These are phyloP conservation scores for Phoenicopterus ruber DNA, from an alignment of 2,113 vertebrate species.

Conservation along the genomic window DNA sequence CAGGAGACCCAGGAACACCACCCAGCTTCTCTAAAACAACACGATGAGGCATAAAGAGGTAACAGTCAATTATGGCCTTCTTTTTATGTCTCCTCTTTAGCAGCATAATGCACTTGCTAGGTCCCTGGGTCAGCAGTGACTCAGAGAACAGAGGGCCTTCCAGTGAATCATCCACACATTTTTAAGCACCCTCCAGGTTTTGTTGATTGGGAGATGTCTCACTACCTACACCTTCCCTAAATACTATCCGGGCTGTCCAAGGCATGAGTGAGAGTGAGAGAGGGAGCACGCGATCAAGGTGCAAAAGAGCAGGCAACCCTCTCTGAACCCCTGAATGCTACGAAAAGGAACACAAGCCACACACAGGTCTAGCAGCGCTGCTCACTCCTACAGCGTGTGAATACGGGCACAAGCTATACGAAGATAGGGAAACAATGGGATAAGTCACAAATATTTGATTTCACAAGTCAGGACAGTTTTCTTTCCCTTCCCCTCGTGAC, in stretches of 20 bases:
- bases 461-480: conserved; percentile 31
- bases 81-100: conserved; percentile 8
- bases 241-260: not conserved
- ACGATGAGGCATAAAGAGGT: not conserved
- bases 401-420: not conserved
- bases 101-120: not conserved
- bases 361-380: not conserved
- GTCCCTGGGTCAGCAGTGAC: conserved; percentile 33
- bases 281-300: not conserved
- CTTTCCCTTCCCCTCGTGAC: conserved; percentile 41
- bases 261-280: not conserved
- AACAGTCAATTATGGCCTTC: not conserved
- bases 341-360: not conserved
- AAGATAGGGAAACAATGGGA: not conserved
- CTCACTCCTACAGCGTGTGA: not conserved
- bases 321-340: not conserved
- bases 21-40: conserved; percentile 4
- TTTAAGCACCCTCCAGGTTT: conserved; percentile 23
- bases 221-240: conserved; percentile 47
- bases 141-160: conserved; percentile 29
- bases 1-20: conserved; percentile 30
- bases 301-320: not conserved
- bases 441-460: conserved; percentile 21
- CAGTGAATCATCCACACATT: conserved; percentile 11
- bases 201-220: conserved; percentile 34